Conservation (phyloP, 1,140 invertebrate genomes). For the Zeugodacus cucurbitae region DNA sequence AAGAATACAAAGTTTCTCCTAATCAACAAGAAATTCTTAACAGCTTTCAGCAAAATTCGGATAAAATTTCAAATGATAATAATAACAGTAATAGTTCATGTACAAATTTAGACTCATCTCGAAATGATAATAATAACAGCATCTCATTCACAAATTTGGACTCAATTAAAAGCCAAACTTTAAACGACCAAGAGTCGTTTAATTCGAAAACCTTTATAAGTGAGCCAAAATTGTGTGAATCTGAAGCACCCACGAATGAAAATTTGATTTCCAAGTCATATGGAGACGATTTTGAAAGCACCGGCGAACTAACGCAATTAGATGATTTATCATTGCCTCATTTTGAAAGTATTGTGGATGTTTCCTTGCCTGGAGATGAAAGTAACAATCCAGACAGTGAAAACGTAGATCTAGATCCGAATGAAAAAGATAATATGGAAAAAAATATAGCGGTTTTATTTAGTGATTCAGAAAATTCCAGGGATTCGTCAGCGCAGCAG, state of each 20-base stretch:
- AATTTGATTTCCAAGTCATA: neutral
- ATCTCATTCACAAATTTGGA: neutral
- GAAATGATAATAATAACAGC: too few species aligned
- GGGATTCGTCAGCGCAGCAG: neutral
- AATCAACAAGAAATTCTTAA: neutral
- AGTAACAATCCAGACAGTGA: neutral
- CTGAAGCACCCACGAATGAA: neutral
- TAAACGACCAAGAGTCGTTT: neutral
- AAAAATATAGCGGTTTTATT: neutral
- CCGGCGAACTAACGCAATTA: conserved; percentile 25
- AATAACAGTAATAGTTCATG: neutral
- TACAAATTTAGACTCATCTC: neutral
- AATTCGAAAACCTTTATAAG: conserved; percentile 24
- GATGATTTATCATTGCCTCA: conserved; percentile 45
- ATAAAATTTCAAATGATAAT: neutral
- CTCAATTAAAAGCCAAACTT: neutral
- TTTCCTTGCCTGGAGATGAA: neutral
- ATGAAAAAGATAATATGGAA: neutral
- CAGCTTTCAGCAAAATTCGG: neutral
- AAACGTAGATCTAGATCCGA: conserved; percentile 6
- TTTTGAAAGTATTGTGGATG: conserved; percentile 44
- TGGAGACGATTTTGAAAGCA: conserved; percentile 44
- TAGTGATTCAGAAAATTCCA: neutral
- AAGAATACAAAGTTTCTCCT: neutral
- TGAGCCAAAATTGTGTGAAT: neutral